Conservation (phyloP, 2,888 invertebrate species). For the Idaea dimidiata region DNA sequence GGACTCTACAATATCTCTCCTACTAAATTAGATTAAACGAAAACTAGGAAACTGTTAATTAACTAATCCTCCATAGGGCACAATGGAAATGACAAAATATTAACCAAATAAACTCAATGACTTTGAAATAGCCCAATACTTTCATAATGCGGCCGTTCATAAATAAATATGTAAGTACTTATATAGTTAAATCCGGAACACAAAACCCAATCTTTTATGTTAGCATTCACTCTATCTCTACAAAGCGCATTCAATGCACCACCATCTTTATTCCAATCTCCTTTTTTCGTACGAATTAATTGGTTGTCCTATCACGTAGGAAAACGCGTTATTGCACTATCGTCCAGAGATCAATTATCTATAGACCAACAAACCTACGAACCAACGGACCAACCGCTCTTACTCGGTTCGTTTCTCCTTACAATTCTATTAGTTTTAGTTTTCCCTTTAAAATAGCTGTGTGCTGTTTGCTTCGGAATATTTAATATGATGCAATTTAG, state of each 20-base stretch:
- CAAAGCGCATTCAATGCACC: background rate
- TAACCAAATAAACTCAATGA: no score
- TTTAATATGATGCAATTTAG: background rate
- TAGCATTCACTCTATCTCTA: no score
- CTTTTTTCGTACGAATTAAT: conserved; percentile 24
- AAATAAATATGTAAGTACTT: no score
- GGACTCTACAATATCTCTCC: no score
- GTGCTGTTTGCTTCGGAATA: background rate
- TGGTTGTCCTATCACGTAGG: conserved; percentile 13
- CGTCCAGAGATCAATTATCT: background rate
- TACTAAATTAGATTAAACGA: no score
- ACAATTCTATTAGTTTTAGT: background rate
- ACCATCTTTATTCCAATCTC: conserved; percentile 18
- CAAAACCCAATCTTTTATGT: no score
- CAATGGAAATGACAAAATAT: no score
- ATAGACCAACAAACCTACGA: no score
- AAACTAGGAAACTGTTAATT: no score
- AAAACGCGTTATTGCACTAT: conserved; percentile 1
- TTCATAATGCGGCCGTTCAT: background rate
- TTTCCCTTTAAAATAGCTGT: background rate
- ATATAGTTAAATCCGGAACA: no score
- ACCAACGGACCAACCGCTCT: background rate
- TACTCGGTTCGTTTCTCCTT: background rate
- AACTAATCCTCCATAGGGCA: no score
- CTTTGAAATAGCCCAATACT: background rate